phyloP scores from a whole-genome alignment of 2,797 vertebrate species.

The Scleropages formosus region DNA sequence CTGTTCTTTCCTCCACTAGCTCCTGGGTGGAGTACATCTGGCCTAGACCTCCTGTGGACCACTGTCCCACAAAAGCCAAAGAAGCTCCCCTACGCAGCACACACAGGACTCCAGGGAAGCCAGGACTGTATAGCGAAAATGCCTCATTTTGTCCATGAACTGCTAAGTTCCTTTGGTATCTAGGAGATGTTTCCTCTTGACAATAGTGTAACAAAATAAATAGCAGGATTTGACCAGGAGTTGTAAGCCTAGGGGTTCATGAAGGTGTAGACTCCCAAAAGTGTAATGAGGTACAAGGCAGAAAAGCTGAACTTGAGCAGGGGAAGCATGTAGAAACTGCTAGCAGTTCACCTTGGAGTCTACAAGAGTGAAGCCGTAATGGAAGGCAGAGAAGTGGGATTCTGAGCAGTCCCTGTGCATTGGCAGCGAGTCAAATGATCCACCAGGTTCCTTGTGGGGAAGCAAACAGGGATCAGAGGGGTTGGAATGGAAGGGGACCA shows the following conservation, averaged over 20 bases:
- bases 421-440: background rate
- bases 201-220: conserved; percentile 24
- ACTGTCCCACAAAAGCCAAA: background rate
- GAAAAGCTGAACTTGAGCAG: background rate
- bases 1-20: conserved; percentile 7
- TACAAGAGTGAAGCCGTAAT: background rate
- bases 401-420: background rate
- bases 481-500: conserved; percentile 1
- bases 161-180: conserved; percentile 15
- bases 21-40: conserved; percentile 25
- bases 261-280: conserved; percentile 18
- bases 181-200: background rate
- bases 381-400: background rate
- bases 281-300: background rate
- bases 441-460: conserved; percentile 9
- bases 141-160: background rate
- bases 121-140: background rate
- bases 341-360: background rate
- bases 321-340: background rate
- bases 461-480: conserved; percentile 9
- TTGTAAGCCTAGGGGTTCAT: conserved; percentile 13
- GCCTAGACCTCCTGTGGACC: background rate
- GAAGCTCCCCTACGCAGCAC: background rate
- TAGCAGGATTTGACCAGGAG: conserved; percentile 6
- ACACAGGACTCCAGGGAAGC: background rate